phyloP scores from a whole-genome alignment of 2,113 vertebrate species.

The Rynchops niger region DNA sequence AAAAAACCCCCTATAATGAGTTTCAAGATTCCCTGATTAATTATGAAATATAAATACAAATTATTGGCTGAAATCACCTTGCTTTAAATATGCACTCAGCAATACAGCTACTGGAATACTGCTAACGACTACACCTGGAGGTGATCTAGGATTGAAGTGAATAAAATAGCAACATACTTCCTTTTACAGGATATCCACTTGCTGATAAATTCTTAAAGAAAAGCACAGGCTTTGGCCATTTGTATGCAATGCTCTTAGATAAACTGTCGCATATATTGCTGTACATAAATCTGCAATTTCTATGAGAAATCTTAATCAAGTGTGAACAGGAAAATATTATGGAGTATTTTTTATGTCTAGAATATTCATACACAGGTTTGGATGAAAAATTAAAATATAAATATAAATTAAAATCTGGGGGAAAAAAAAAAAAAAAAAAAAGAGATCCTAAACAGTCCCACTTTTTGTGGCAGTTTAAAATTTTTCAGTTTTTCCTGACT shows the following conservation, averaged over 20 bases:
- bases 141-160: not conserved
- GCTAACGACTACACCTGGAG: not conserved
- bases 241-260: not conserved
- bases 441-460: not conserved
- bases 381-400: not conserved
- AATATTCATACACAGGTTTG: not conserved
- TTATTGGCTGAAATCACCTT: not conserved
- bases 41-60: not conserved
- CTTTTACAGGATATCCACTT: not conserved
- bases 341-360: not conserved
- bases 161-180: not conserved
- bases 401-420: not conserved
- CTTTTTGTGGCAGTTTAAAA: not conserved
- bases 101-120: not conserved
- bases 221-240: not conserved
- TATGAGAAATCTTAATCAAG: not conserved
- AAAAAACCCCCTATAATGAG: not conserved
- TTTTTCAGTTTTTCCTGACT: not conserved
- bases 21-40: not conserved
- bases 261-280: not conserved
- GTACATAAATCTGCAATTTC: not conserved
- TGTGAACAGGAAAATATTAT: not conserved
- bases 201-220: not conserved
- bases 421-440: not conserved
- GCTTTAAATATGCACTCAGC: not conserved